Evolutionary conservation across 2,888 invertebrate genomes (phyloP), one percentile per base, ranked within the genome.

Genomic region (Lithophane socia): DNA sequence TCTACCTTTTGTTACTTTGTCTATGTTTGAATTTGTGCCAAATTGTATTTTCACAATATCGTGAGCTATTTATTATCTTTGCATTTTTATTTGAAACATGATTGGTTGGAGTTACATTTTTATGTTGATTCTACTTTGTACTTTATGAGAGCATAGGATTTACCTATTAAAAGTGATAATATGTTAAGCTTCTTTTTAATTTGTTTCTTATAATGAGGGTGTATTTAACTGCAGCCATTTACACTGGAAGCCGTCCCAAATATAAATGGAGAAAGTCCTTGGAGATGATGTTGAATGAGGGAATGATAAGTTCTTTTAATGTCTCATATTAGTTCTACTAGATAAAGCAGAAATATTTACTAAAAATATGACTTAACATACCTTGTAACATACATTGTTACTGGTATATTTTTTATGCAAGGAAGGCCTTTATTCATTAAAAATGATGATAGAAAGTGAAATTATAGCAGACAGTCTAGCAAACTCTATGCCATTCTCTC

Each of bases 1-100:
- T n/a, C n/a, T n/a, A 79, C 68, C 73, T 85, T 60, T 80, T 84
- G 75, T 24, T 85, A 86, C 85, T 87, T 81, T 81, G 85, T 79
- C 82, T 75, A 79, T 85, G 80, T 84, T 85, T 89, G 87, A 85
- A 81, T 69, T 61, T 56, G 80, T 82, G 89, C 86, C 90, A 90
- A 90, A 75, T 83, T 72, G 84, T 87, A 85, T 83, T 86, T 81
- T 75, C 82, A 79, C 52, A 82, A 83, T 83, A 82, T 74, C 52
- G 37, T 79, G 77, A 77, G 82, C 75, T 78, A 83, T 83, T 83
- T 85, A 81, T 77, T 83, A 37, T 37, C 37, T 69, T 65, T 65
- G 69, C 42, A 77, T 67, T 64, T 75, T 82, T 77, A 81, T 80
- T 69, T 75, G 58, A 72, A 77, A 80, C 77, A 71, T 85, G 44